phyloP scores from a whole-genome alignment of 2,888 invertebrate genomes.

The Ecdyonurus torrentis region DNA sequence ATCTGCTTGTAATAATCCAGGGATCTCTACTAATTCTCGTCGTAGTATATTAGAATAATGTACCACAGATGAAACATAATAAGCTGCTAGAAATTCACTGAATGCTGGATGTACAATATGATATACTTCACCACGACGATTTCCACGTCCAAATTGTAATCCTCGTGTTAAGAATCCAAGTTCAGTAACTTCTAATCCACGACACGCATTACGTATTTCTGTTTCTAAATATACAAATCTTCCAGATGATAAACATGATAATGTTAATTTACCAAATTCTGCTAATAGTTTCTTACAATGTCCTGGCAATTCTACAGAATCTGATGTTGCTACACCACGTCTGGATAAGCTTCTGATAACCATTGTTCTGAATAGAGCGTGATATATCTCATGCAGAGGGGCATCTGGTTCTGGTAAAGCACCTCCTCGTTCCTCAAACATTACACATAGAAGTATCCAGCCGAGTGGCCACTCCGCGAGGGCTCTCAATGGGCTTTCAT shows the following conservation, averaged over 20 bases:
- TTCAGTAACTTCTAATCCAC: slow-evolving; percentile 18
- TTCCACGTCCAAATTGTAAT: slow-evolving; percentile 20
- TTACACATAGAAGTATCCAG: slow-evolving; percentile 32
- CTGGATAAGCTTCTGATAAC: slow-evolving; percentile 25
- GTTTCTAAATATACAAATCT: slow-evolving; percentile 31
- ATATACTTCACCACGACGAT: slow-evolving; percentile 18
- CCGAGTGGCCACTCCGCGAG: slow-evolving; percentile 34
- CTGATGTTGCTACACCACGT: slow-evolving; percentile 17
- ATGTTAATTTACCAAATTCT: slow-evolving; percentile 33
- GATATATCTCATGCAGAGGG: slow-evolving; percentile 23
- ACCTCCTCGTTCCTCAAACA: slow-evolving; percentile 28
- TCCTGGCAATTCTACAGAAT: slow-evolving; percentile 23
- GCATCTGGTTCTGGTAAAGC: slow-evolving; percentile 22
- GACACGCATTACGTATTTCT: slow-evolving; percentile 26
- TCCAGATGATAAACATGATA: slow-evolving; percentile 31
- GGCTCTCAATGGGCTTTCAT: slow-evolving; percentile 25
- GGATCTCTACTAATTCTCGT: slow-evolving; percentile 33
- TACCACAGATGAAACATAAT: slow-evolving; percentile 34
- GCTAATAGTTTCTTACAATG: slow-evolving; percentile 31
- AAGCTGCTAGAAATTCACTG: slow-evolving; percentile 35
- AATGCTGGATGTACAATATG: slow-evolving; percentile 33
- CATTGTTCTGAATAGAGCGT: slow-evolving; percentile 29
- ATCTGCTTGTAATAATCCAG: slow-evolving; percentile 20
- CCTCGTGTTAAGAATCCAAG: slow-evolving; percentile 31
- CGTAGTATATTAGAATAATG: slow-evolving; percentile 32